Conservation (phyloP, 2,888 invertebrate species). For the Athalia rosae region DNA sequence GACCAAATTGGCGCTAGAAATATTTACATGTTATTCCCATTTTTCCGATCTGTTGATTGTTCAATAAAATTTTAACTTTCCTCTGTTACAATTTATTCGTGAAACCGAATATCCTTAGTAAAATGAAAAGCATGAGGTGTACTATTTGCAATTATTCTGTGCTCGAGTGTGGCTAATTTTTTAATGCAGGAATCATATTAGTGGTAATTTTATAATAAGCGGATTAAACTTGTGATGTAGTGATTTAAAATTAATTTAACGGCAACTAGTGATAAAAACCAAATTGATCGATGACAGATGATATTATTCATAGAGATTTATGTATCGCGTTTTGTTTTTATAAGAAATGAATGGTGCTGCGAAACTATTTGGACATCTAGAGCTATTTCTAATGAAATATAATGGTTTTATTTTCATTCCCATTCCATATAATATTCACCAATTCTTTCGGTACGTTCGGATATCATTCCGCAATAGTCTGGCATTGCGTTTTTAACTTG, state of each 20-base stretch:
- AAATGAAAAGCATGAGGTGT: slow-evolving; percentile 27
- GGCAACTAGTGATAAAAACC: slow-evolving; percentile 33
- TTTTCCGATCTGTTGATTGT: background rate
- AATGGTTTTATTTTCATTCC: slow-evolving; percentile 20
- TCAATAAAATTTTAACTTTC: background rate
- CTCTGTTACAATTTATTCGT: background rate
- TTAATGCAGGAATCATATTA: slow-evolving; percentile 3
- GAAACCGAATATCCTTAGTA: slow-evolving; percentile 17
- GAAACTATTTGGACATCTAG: slow-evolving; percentile 19
- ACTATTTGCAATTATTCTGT: slow-evolving; percentile 14
- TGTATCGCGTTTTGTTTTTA: slow-evolving; percentile 19
- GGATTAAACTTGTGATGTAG: slow-evolving; percentile 6
- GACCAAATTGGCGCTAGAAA: background rate
- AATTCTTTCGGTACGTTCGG: slow-evolving; percentile 56
- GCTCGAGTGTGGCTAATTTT: slow-evolving; percentile 10
- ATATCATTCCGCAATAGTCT: slow-evolving; percentile 57
- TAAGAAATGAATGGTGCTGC: slow-evolving; percentile 9
- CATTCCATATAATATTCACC: slow-evolving; percentile 56
- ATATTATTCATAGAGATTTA: slow-evolving; percentile 1
- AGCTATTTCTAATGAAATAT: slow-evolving; percentile 16
- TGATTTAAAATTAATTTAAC: slow-evolving; percentile 30
- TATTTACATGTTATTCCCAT: slow-evolving; percentile 36
- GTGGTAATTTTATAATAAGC: slow-evolving; percentile 29
- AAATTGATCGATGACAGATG: slow-evolving; percentile 20
- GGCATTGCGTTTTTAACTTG: slow-evolving; percentile 53